Evolutionary conservation across 2,797 vertebrate genomes (phyloP), one percentile per base, ranked within the genome.

Genomic region (Tapera naevia): DNA sequence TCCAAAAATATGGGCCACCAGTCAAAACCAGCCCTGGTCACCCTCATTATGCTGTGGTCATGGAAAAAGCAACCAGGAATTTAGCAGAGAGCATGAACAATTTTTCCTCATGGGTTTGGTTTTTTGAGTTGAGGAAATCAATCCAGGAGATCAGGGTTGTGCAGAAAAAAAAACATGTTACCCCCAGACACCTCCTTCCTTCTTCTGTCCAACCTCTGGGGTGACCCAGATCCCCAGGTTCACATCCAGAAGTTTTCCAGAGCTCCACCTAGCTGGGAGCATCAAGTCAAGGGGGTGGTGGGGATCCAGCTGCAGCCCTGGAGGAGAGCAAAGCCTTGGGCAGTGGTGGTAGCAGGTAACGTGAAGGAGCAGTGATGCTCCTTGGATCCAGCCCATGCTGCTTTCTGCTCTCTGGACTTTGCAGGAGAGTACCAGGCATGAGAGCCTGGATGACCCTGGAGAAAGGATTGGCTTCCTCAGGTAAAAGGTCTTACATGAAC

Each of bases 1-100:
- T 88, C 66, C 65, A 67, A 80, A 89, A 89, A 73, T 10, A 56
- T 4, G 37, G 35, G 61, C 79, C 57, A 74, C 25, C 3, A 7
- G 25, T 46, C 66, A 62, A 74, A 93, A 32, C 6, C 51, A 71
- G 13, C 10, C 33, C 53, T 3, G 4, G 57, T 23, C 73, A n/a
- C 12, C 16, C 18, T 66, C 57, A 19, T 58, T 61, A 67, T 11
- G n/a, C 60, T 39, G 23, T 0, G 0, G n/a, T 16, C 37, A 12
- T 0, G 9, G 58, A 17, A 86, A 50, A 72, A 75, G 6, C 23
- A 64, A 25, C 17, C 5, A 13, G 65, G 61, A 93, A 61, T 71
- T 32, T 17, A 30, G 9, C 3, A 11, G 5, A 6, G 3, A 78
- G 51, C 1, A 15, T 43, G 53, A 50, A 58, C 8, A 60, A 28